Conservation (phyloP, 2,113 vertebrate species). For the Galbula dea region DNA sequence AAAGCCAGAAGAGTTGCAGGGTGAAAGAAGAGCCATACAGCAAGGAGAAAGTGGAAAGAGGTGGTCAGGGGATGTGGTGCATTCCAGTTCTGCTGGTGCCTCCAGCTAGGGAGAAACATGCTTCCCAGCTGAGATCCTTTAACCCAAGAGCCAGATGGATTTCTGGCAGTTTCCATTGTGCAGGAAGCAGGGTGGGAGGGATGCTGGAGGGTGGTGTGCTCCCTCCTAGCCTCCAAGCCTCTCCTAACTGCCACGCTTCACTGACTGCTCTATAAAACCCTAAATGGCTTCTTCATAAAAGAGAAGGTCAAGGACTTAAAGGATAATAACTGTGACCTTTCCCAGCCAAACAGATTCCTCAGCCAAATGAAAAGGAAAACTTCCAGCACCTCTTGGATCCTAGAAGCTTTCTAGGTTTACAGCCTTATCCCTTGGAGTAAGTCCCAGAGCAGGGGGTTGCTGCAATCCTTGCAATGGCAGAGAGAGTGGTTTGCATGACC, state of each 20-base stretch:
- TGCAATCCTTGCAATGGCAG: no score
- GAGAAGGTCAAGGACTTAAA: not conserved
- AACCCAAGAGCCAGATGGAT: not conserved
- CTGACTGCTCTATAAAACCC: not conserved
- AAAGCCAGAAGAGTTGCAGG: not conserved
- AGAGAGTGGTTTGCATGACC: no score
- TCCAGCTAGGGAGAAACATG: not conserved
- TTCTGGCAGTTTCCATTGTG: not conserved
- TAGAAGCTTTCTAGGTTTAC: not conserved
- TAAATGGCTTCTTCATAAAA: not conserved
- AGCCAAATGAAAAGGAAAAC: not conserved
- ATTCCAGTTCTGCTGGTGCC: not conserved
- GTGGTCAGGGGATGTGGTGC: not conserved
- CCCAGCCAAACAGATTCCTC: not conserved
- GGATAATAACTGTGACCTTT: not conserved
- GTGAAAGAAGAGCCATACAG: not conserved
- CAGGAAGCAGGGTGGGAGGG: not conserved
- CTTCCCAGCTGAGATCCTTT: not conserved
- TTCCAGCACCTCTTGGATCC: not conserved
- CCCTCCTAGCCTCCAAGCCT: not conserved
- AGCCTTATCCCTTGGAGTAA: not conserved
- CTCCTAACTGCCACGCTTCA: not conserved
- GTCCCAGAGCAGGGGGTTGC: no score
- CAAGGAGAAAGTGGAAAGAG: not conserved
- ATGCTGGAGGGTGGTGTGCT: not conserved